Base-by-base conservation (phyloP, 2,797 vertebrate genomes). In the Lepidocolaptes lacrymiger region DNA sequence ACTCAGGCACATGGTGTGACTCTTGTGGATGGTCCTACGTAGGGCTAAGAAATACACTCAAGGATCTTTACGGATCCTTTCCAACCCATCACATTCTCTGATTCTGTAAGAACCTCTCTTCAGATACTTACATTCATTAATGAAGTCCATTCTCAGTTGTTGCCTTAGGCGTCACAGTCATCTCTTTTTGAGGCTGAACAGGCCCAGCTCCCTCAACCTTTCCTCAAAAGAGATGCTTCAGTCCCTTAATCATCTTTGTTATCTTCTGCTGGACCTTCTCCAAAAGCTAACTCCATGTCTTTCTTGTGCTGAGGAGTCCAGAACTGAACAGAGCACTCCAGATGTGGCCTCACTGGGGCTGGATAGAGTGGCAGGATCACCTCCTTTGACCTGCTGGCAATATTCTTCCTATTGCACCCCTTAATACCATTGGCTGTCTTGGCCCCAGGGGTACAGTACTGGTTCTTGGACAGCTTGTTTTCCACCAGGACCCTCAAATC, bases 131-230 rank as follows among this genome's bases (percentile, higher is more conserved):
- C 9, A 14, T 27, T 20, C 4, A 36, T 12, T 27, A 32, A 39
- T 61, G 30, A 48, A 12, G 46, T 48, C 14, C 14, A 8, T 12
- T 54, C 69, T 48, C 32, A 4, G n/a, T n/a, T n/a, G n/a, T n/a
- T n/a, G n/a, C n/a, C n/a, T n/a, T n/a, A n/a, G n/a, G n/a, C n/a
- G n/a, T n/a, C n/a, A n/a, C n/a, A n/a, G 0, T 11, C 59, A 13
- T 27, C 10, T 30, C 24, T 46, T 44, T 13, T 22, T 0, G 0
- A n/a, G 43, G 6, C 15, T 51, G n/a, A 28, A 24, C 7, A 14
- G 28, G 11, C 11, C 7, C 26, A 48, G 6, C 12, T 41, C 0
- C 0, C 30, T 48, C 41, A 61, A 14, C 8, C 12, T 36, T 48
- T 54, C 30, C 18, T 23, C 22, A 4, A 16, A 32, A 48, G 18